Base-by-base conservation (phyloP, 2,797 vertebrate genomes). In the Ctenopoma kingsleyae region DNA sequence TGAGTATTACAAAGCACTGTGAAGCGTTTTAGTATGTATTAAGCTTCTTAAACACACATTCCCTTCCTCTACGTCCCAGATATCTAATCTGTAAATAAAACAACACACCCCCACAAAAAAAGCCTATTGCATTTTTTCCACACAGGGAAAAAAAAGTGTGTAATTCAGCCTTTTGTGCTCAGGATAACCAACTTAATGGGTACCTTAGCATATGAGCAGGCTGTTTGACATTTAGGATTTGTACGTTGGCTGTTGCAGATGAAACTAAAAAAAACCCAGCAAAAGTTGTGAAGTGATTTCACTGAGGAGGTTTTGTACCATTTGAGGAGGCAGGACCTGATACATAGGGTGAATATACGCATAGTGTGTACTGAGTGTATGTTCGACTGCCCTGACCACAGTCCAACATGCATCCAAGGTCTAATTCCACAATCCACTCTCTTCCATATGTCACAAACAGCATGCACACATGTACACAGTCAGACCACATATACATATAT, bases 381-480 rank as follows among this genome's bases (percentile, higher is more conserved):
- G 56, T 65, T 57, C 27, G n/a, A 36, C 38, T 61, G 40, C 73
- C 74, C 38, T 48, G 62, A 57, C 9, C 38, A 52, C 27, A 0
- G 47, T 19, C 44, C 49, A 46, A 53, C 20, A 52, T 51, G 22
- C 17, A 72, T 54, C 30, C 2, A 2, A 35, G 53, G 44, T 52
- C 51, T 41, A 25, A 0, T 46, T 17, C 49, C 46, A 53, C 50
- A 61, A 67, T 81, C 56, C 64, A 71, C 71, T 30, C 6, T 30
- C 27, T 5, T 23, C 79, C 77, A 81, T 83, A 82, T 88, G 77
- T 71, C 59, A 41, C 4, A 5, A 69, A 80, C 70, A 76, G 74
- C 69, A 53, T 44, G 54, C 15, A 40, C 27, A 30, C 27, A 22
- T 35, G 8, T 35, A 35, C 41, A 67, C 20, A 72, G 25, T 41